Evolutionary conservation across 2,113 vertebrate genomes (phyloP).

Genomic region (Phodopus roborovskii): DNA sequence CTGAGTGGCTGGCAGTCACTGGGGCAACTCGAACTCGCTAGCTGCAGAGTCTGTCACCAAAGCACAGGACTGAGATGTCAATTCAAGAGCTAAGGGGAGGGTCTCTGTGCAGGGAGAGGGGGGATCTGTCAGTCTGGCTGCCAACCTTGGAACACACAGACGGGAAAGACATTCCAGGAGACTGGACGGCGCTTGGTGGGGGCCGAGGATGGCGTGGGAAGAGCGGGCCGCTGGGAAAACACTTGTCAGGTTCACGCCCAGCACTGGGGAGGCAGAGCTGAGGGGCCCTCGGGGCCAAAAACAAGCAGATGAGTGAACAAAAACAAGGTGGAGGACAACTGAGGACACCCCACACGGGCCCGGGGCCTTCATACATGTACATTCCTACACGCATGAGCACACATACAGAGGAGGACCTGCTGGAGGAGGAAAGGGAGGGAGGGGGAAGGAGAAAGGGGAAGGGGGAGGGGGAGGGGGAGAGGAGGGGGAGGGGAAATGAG

Average conservation of each 20-base stretch:
- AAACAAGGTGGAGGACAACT: background rate
- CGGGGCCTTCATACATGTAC: background rate
- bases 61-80: background rate
- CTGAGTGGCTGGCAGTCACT: background rate
- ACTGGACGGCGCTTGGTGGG: accelerated
- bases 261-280: background rate
- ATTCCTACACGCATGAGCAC: background rate
- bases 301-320: too few species aligned
- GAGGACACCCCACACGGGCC: background rate
- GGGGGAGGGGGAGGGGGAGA: too few species aligned
- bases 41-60: background rate
- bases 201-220: too few species aligned
- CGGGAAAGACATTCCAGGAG: background rate
- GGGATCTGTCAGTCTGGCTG: too few species aligned
- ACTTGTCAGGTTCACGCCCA: too few species aligned
- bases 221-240: too few species aligned
- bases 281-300: background rate
- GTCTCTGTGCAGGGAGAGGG: background rate
- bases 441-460: too few species aligned
- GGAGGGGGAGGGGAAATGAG: too few species aligned
- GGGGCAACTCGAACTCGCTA: too few species aligned
- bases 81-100: background rate
- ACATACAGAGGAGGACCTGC: background rate
- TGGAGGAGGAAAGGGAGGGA: too few species aligned
- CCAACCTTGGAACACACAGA: background rate